Percentiles rank a stretch among this genome's conserved stretches.
Conservation (phyloP, 2,888 invertebrate genomes). For the Galerucella nymphaeae region DNA sequence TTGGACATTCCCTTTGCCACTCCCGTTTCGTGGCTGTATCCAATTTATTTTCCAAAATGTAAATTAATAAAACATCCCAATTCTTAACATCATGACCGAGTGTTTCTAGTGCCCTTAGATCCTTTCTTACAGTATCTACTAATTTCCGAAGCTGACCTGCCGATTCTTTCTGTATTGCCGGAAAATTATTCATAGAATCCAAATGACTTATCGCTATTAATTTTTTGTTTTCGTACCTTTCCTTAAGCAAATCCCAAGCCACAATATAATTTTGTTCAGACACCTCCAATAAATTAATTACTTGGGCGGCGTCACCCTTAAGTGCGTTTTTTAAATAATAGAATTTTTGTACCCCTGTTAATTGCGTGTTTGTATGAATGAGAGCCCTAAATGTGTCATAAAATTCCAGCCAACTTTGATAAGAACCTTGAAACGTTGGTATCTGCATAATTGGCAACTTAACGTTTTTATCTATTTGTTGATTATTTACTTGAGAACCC, state of each 20-base stretch:
- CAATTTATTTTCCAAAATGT: constrained; percentile 22
- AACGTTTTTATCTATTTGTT: no score
- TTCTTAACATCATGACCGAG: constrained; percentile 3
- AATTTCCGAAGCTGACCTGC: background rate
- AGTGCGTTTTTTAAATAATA: no score
- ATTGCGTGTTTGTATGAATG: no score
- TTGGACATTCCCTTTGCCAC: constrained; percentile 8
- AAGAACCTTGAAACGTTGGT: no score
- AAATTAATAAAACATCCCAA: constrained; percentile 22
- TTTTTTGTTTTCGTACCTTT: constrained; percentile 13
- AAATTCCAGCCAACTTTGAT: no score
- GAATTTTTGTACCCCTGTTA: no score
- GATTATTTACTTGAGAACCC: no score
- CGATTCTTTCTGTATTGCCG: constrained; percentile 20
- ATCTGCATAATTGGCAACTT: no score
- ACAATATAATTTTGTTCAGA: constrained; percentile 26
- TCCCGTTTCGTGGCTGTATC: constrained; percentile 17
- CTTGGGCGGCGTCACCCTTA: no score
- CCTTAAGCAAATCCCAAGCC: constrained; percentile 22
- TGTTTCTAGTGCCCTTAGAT: constrained; percentile 2
- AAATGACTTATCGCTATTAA: constrained; percentile 19
- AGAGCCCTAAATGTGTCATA: no score
- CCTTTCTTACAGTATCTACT: no score
- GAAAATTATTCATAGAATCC: constrained; percentile 20
- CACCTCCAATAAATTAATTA: no score